Percentiles rank a stretch among this genome's conserved stretches.
Conservation (phyloP, 2,797 vertebrate species). For the Muscicapa comitata region DNA sequence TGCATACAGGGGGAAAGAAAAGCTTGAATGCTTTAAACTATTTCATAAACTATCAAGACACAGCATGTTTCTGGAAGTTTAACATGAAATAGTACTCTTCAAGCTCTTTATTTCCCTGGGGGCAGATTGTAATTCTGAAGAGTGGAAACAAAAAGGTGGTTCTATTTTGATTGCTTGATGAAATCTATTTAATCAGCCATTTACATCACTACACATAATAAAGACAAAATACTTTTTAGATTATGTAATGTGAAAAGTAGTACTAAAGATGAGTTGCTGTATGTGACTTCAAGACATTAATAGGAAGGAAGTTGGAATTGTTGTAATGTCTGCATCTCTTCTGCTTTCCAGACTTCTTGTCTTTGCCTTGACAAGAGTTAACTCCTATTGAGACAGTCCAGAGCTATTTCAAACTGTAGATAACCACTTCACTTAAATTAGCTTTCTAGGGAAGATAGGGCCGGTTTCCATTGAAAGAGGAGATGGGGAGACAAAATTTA, state of each 20-base stretch:
- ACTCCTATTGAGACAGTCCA: neutral
- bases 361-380: neutral
- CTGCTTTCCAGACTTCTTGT: neutral
- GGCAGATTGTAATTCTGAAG: neutral
- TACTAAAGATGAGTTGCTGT: neutral
- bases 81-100: neutral
- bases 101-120: slow-evolving; percentile 34
- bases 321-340: neutral
- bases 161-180: slow-evolving; percentile 13
- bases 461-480: neutral
- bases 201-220: neutral
- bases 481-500: neutral
- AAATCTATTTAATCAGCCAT: slow-evolving; percentile 24
- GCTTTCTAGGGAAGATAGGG: neutral
- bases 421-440: neutral
- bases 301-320: neutral
- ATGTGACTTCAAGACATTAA: neutral
- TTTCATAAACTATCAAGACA: slow-evolving; percentile 37
- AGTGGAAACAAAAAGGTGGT: slow-evolving; percentile 37
- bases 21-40: neutral
- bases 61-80: slow-evolving; percentile 38
- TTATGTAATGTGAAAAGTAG: neutral
- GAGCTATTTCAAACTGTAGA: neutral
- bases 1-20: neutral
- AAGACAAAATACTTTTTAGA: slow-evolving; percentile 29